A percentile compares a stretch with the other conserved stretches of the same genome.
Conservation (phyloP, 2,113 vertebrate species). For the Desmodus rotundus region DNA sequence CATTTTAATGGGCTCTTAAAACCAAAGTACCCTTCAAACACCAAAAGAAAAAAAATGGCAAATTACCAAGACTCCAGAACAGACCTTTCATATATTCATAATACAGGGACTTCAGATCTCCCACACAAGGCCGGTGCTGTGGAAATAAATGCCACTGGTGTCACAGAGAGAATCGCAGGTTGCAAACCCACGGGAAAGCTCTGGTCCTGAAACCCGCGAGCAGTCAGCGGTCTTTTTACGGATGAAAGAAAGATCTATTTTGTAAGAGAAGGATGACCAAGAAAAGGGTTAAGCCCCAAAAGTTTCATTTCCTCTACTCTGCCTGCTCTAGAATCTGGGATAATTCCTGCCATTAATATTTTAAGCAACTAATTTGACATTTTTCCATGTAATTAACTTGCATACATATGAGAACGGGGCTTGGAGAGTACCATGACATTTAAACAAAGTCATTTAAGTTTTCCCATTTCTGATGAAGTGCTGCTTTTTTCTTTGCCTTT, state of each 20-base stretch:
- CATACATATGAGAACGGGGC: constrained; percentile 60
- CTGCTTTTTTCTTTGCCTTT: neutral
- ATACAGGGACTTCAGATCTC: neutral
- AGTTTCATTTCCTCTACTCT: constrained; percentile 35
- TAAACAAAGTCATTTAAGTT: constrained; percentile 61
- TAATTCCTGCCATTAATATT: constrained; percentile 66
- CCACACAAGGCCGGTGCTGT: accelerated
- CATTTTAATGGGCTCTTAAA: constrained; percentile 5
- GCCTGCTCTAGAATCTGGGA: constrained; percentile 35
- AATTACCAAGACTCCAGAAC: neutral
- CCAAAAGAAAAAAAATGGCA: neutral
- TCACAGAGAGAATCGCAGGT: neutral
- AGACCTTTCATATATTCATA: neutral
- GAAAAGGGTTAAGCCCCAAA: constrained; percentile 16
- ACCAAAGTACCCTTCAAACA: constrained; percentile 9
- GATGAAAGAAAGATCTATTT: neutral
- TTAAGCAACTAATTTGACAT: constrained; percentile 73
- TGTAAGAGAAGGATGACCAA: neutral
- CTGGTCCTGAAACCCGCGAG: neutral
- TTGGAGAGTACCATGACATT: constrained; percentile 58
- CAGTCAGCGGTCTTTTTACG: too few relatives aligned
- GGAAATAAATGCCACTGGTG: neutral
- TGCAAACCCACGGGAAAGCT: neutral
- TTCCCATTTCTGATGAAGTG: constrained; percentile 37
- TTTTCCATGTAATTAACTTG: constrained; percentile 79